Percentiles rank a stretch among this genome's conserved stretches.
Conservation (phyloP, 2,113 vertebrate species). For the western clawed frog (Xenopus tropicalis) region UCB_Xtro_10.0 CM004450.2:45539001-45539500, state of each 20-base stretch:
- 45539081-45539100: slow-evolving; percentile 94
- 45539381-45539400: background rate
- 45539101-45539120: slow-evolving; percentile 75
- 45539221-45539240: slow-evolving; percentile 44
- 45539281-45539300: slow-evolving; percentile 39
- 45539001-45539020: slow-evolving; percentile 52
- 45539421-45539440: slow-evolving; percentile 22
- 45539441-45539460: background rate
- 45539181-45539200: slow-evolving; percentile 47
- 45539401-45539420: slow-evolving; percentile 13
- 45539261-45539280: slow-evolving; percentile 36
- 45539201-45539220: slow-evolving; percentile 45
- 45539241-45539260: slow-evolving; percentile 35
- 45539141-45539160: slow-evolving; percentile 88
- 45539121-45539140: slow-evolving; percentile 78
- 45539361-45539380: slow-evolving; percentile 14
- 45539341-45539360: slow-evolving; percentile 22
- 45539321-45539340: slow-evolving; percentile 25
- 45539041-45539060: slow-evolving; percentile 79
- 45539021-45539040: slow-evolving; percentile 57
- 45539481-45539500: background rate
- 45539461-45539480: background rate
- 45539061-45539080: slow-evolving; percentile 79
- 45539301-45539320: slow-evolving; percentile 25
- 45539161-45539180: slow-evolving; percentile 67